Evolutionary conservation across 2,113 vertebrate genomes (phyloP).

Genomic region (Promerops cafer): DNA sequence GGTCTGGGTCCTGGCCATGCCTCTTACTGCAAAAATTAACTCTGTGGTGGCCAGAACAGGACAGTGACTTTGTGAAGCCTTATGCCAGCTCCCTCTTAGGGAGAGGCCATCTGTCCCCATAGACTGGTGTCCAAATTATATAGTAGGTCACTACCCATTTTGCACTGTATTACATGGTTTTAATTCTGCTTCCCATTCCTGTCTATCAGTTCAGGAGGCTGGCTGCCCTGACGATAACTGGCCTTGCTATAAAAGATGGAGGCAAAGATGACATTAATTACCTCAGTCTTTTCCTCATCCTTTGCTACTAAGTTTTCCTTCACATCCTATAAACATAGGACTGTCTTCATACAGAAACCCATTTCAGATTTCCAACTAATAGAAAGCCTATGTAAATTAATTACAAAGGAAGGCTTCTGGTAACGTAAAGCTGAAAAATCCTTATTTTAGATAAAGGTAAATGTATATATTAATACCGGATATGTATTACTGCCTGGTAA

Average conservation of each 20-base stretch:
- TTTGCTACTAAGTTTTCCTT: neutral
- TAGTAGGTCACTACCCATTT: neutral
- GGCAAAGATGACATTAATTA: neutral
- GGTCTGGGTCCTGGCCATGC: neutral
- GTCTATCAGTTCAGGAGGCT: neutral
- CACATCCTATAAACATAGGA: neutral
- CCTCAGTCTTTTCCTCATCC: neutral
- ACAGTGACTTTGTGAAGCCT: neutral
- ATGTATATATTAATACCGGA: neutral
- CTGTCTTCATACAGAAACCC: neutral
- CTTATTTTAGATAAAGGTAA: neutral
- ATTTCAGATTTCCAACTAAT: neutral
- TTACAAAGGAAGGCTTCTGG: neutral
- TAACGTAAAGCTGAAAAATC: neutral
- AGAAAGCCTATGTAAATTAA: neutral
- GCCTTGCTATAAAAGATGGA: neutral
- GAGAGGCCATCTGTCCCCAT: neutral
- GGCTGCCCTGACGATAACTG: rapidly evolving
- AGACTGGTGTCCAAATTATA: neutral
- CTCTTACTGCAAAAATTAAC: neutral
- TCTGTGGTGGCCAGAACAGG: neutral
- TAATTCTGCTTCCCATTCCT: neutral
- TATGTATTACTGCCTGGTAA: neutral
- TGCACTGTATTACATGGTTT: rapidly evolving
- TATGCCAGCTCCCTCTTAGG: neutral